A percentile compares a stretch with the other conserved stretches of the same genome.
These are phyloP conservation scores for Palythoa grandis DNA, from an alignment of 92 coral and sea anemone species.

Conservation along the genomic window DNA sequence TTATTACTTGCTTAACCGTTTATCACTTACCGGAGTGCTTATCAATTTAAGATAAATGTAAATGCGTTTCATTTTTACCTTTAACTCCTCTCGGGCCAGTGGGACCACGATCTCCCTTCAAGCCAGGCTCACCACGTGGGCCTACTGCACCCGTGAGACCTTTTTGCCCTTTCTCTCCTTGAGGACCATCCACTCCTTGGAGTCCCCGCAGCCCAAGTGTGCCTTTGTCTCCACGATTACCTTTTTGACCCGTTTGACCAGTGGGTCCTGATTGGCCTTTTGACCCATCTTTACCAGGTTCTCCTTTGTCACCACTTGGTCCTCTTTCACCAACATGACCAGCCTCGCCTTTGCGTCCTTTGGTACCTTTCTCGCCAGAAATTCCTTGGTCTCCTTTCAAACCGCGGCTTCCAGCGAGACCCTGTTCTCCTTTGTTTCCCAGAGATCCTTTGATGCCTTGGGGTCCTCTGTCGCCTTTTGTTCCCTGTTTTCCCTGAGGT, in stretches of 20 bases:
- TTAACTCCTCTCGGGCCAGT: not conserved
- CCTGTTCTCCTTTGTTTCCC: slow-evolving; percentile 16
- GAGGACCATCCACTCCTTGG: slow-evolving; percentile 6
- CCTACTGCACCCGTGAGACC: not conserved
- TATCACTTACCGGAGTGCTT: not conserved
- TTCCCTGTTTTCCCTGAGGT: not conserved
- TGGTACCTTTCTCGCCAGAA: not conserved
- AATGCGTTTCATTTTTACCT: not conserved
- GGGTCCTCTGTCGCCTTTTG: not conserved
- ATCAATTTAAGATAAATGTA: not conserved
- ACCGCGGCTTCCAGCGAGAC: not conserved
- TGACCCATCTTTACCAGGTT: slow-evolving; percentile 17
- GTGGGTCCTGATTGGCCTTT: not conserved
- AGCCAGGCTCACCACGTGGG: not conserved
- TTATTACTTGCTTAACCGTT: not conserved
- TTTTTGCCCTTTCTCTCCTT: not conserved
- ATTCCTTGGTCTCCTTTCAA: not conserved
- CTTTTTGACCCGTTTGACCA: not conserved
- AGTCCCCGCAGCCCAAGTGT: not conserved
- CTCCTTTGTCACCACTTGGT: slow-evolving; percentile 2
- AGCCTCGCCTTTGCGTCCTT: not conserved
- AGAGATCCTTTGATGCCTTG: not conserved
- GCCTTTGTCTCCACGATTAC: slow-evolving; percentile 10
- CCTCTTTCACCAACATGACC: not conserved
- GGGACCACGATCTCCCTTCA: slow-evolving; percentile 4